Conservation (phyloP, 2,797 vertebrate species). For the Sarcoramphus papa region DNA sequence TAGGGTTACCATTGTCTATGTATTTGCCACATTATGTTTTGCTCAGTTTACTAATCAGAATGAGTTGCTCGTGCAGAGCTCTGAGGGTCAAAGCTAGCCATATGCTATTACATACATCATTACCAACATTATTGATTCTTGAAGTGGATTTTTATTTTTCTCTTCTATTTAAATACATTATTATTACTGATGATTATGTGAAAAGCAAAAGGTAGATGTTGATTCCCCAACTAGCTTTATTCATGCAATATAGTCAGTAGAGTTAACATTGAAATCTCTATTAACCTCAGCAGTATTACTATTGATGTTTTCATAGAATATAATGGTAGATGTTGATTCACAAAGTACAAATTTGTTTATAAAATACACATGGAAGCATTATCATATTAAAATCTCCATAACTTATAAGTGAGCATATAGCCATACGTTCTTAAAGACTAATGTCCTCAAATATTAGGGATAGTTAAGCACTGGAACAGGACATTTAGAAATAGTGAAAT, state of each 20-base stretch:
- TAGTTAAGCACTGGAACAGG: not conserved
- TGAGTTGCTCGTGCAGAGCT: not conserved
- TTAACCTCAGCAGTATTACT: not conserved
- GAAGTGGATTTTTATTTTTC: conserved; percentile 58
- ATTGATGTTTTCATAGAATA: not conserved
- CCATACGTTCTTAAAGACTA: not conserved
- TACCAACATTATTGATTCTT: conserved; percentile 48
- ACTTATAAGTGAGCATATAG: not conserved
- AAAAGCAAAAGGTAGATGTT: not conserved
- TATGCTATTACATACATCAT: conserved; percentile 28
- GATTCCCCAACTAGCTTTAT: not conserved
- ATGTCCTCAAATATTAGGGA: not conserved
- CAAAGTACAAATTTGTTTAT: not conserved
- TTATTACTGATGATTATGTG: conserved; percentile 48
- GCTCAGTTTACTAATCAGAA: not conserved
- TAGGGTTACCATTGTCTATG: not conserved
- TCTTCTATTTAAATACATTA: conserved; percentile 47
- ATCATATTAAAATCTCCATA: not conserved
- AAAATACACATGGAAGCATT: not conserved
- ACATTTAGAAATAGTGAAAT: not conserved
- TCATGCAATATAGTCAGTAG: not conserved
- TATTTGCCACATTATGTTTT: conserved; percentile 22
- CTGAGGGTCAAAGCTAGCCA: not conserved
- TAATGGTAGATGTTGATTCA: not conserved
- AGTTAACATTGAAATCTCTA: conserved; percentile 7